Conservation (phyloP, 2,113 vertebrate species). For the Eubucco bourcierii region DNA sequence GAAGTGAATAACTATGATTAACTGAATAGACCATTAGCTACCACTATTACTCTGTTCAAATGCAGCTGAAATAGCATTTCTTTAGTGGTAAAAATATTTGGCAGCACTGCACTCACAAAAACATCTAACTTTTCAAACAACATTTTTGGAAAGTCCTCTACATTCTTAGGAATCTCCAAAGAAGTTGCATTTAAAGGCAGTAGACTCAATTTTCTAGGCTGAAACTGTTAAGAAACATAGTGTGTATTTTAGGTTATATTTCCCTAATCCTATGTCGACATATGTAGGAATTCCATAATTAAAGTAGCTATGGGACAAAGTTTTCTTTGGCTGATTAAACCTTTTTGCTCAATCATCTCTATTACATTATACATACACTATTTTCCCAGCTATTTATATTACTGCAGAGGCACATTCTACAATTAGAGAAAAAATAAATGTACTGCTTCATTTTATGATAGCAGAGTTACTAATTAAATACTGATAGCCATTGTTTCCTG, state of each 20-base stretch:
- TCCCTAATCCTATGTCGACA: not conserved
- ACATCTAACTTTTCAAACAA: not conserved
- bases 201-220: not conserved
- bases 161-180: slow-evolving; percentile 4
- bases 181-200: slow-evolving; percentile 32
- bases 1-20: slow-evolving; percentile 3
- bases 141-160: slow-evolving; percentile 15
- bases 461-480: not conserved
- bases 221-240: not conserved
- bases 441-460: not conserved
- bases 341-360: not conserved
- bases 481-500: not conserved
- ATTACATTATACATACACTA: not conserved
- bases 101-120: not conserved
- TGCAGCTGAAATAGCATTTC: slow-evolving; percentile 13
- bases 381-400: not conserved
- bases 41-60: not conserved
- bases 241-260: not conserved
- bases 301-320: not conserved
- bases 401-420: not conserved
- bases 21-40: not conserved
- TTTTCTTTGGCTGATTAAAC: not conserved
- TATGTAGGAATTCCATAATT: not conserved
- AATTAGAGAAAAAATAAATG: not conserved
- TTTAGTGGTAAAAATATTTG: slow-evolving; percentile 1